Evolutionary conservation across 2,797 vertebrate genomes (phyloP), one percentile per base, ranked within the genome.

Genomic region (Poecilia gillii): DNA sequence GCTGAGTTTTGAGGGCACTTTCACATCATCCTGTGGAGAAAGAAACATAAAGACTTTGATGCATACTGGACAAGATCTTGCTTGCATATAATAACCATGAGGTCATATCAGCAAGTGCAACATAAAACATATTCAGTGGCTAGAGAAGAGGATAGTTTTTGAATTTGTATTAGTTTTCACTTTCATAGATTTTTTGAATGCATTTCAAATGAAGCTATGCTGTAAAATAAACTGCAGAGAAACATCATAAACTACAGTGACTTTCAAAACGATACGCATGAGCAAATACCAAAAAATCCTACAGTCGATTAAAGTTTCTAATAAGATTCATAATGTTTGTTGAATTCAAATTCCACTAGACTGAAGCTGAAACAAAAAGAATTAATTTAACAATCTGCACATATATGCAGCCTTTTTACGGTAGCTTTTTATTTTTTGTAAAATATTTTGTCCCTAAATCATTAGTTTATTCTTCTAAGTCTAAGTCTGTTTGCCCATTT

Each of bases 11-110:
- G 98, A 96, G 0, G 98, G 95, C 73, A 99, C 86, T 90, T 99
- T 99, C 87, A 98, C 96, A 83, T 99, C 98, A 90, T 99, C 98
- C 98, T 99, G 93, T 57, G 53, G 79, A 85, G 45, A 81, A 78
- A 3, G 89, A 28, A 79, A 84, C 57, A 89, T 0, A 68, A 47
- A 62, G 13, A 66, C 16, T 46, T 36, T 88, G 20, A 68, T 23
- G 20, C 36, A 13, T 43, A 80, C 20, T 11, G 9, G 28, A 57
- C 45, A 49, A 41, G 46, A 36, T 36, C 31, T 33, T 64, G 16
- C 16, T 33, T 36, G 6, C 59, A 36, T 18, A 20, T 28, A 64
- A 36, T 64, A 64, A 36, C 16, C 28, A 33, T 20, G 31, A 6
- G 28, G 16, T 64, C 31, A 64, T 20, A 8, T 62, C 28, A 31